Evolutionary conservation across 2,888 invertebrate genomes (phyloP), one percentile per base, ranked within the genome.

Genomic region (Epinotia demarniana): DNA sequence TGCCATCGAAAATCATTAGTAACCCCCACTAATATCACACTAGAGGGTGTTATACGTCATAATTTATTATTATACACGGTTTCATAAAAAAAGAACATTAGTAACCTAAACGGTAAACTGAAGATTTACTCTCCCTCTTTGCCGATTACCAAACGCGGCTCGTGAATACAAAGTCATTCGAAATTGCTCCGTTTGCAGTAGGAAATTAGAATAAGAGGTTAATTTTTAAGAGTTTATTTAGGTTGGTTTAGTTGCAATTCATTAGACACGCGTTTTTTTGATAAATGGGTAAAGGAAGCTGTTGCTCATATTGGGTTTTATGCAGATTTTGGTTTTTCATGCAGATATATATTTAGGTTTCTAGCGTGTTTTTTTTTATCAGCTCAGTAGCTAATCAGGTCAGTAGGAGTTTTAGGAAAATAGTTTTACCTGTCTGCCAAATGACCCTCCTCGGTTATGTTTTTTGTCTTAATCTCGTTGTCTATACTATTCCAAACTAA

Each of bases 261-360:
- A 75, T 75, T 75, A 75, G 70, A 57, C 57, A 49, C 6, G 53
- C 60, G 68, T 75, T 70, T 75, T 53, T 53, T 58, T 76, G 76
- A 76, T 76, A 64, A 61, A 76, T 76, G 69, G 73, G 53, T 46
- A 70, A 76, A 46, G 76, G 76, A 76, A 73, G 76, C 66, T 16
- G 27, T 46, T 60, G 75, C 55, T 71, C 75, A 71, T 75, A 71
- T 75, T 70, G 68, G 70, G 75, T 71, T 75, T 70, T 71, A 71
- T 71, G 70, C 70, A 23, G 70, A 66, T 53, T 75, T 46, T 13
- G 27, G 16, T 69, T 69, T 69, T 69, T 46, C n/a, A 61, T 61
- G n/a, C 39, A 9, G 39, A 39, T 39, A 39, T 33, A 27, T 33
- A 33, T 61, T 33, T 16, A 61, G 33, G 5, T n/a, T 27, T n/a